Evolutionary conservation across 2,797 vertebrate genomes (phyloP).

Genomic region (Urophycis tenuis): DNA sequence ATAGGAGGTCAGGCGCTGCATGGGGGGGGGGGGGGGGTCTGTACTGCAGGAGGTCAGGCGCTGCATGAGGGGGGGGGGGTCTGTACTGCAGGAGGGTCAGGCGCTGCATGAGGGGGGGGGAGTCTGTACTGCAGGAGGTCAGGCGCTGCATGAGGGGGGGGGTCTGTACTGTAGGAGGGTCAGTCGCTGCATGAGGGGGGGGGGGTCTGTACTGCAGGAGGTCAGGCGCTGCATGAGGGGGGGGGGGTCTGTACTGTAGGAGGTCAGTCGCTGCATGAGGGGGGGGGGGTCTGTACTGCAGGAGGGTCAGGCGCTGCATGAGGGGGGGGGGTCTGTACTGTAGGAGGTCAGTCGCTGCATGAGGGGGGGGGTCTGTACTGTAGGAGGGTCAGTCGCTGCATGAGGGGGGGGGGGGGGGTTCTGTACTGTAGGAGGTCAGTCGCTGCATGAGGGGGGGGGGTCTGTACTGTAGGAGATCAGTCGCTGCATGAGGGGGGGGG

Average conservation of each 20-base stretch:
- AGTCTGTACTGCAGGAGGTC: not conserved
- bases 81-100: not conserved
- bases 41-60: not conserved
- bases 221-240: not conserved
- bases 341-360: not conserved
- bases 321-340: constrained; percentile 1
- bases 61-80: no score
- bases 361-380: constrained; percentile 1
- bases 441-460: not conserved
- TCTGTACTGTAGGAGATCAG: constrained; percentile 3
- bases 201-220: not conserved
- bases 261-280: not conserved
- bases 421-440: not conserved
- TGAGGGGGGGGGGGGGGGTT: no score
- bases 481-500: not conserved
- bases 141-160: no score
- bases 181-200: no score
- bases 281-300: not conserved
- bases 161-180: not conserved
- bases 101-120: no score
- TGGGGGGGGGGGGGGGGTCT: no score
- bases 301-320: not conserved
- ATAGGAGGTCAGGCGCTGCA: not conserved
- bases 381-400: not conserved
- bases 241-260: no score